Evolutionary conservation across 2,888 invertebrate species (phyloP), one percentile per base, ranked within the genome.

Genomic region (Julus scandinavius): DNA sequence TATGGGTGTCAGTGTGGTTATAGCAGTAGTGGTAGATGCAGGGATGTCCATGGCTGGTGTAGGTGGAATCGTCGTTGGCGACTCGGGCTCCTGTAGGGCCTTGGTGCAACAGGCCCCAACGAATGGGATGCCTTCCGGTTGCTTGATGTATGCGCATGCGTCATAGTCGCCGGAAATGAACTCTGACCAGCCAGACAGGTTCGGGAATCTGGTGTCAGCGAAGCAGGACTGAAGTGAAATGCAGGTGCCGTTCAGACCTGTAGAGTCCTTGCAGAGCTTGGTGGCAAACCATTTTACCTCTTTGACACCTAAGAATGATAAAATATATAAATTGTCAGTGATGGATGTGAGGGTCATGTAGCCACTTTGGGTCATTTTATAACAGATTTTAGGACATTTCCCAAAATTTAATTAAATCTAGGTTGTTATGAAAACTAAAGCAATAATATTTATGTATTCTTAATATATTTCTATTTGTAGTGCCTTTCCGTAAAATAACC

Each of bases 71-170:
- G 17, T 17, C 7, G 38, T 7, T 86, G 49, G n/a, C n/a, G n/a
- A n/a, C n/a, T n/a, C n/a, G n/a, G 54, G 87, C n/a, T n/a, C n/a
- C 13, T 11, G 45, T 45, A 83, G 49, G 7, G 41, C 40, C 41
- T 85, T 88, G 29, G 85, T 63, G 63, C 88, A 88, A 86, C 88
- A 88, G 40, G 88, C 86, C n/a, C 88, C 88, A 4, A 86, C 63
- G 20, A 88, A 88, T 20, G 88, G 85, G 11, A 63, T 50, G 15
- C 88, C 88, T 2, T 72, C 49, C 29, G 58, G 41, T 54, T 87
- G 58, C 20, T 58, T 88, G 20, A 86, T 40, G 45, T 86, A 86
- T 5, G 86, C 85, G 45, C 88, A 88, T 7, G 88, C 40, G 29
- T 88, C 88, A 20, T 88, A 88, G 20, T 86, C 72, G 1, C 88